A percentile compares a stretch with the other conserved stretches of the same genome.
Conservation (phyloP, 2,888 invertebrate species). For the Baronia brevicornis region DNA sequence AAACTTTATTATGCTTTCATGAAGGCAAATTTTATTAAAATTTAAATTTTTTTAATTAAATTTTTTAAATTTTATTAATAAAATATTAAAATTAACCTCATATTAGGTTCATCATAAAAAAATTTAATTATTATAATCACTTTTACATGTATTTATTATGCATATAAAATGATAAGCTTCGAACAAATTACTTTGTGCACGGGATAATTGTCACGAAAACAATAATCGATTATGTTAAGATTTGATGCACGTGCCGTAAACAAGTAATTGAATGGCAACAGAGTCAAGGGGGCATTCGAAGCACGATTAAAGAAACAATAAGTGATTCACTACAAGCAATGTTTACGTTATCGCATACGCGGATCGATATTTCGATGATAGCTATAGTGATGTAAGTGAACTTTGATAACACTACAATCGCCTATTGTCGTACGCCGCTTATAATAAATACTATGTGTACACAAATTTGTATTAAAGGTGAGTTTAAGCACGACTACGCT, state of each 20-base stretch:
- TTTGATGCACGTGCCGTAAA: constrained; percentile 10
- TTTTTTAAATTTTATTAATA: too few relatives aligned
- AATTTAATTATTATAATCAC: too few relatives aligned
- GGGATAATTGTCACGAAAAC: constrained; percentile 7
- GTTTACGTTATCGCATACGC: constrained; percentile 31
- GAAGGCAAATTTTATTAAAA: too few relatives aligned
- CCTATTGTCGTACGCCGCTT: constrained; percentile 37
- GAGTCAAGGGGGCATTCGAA: constrained; percentile 35
- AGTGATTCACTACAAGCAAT: constrained; percentile 35
- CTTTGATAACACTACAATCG: constrained; percentile 31
- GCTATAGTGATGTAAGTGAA: constrained; percentile 31
- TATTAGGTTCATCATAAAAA: too few relatives aligned
- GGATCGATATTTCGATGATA: constrained; percentile 32
- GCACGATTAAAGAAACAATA: constrained; percentile 39
- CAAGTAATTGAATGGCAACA: constrained; percentile 25
- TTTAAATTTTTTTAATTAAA: too few relatives aligned
- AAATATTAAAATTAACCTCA: too few relatives aligned
- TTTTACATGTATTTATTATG: too few relatives aligned
- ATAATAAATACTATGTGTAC: constrained; percentile 9
- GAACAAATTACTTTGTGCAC: too few relatives aligned
- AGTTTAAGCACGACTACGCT: too few relatives aligned
- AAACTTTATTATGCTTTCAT: too few relatives aligned
- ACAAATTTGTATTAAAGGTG: too few relatives aligned
- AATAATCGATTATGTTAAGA: constrained; percentile 5
- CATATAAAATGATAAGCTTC: too few relatives aligned